Conservation (phyloP, 2,888 invertebrate species). For the Salticus scenicus region DNA sequence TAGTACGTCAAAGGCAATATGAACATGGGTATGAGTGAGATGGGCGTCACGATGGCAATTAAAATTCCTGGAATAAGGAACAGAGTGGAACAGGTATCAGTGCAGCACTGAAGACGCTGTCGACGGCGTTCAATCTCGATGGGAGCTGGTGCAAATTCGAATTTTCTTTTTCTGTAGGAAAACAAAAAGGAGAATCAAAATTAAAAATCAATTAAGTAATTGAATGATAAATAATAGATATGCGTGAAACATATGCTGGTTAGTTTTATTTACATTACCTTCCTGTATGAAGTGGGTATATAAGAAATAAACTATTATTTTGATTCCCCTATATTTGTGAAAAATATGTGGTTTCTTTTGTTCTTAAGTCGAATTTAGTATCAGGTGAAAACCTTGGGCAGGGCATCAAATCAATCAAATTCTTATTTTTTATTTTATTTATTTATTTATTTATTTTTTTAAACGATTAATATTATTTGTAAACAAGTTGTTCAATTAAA, state of each 20-base stretch:
- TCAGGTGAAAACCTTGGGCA: too few species aligned
- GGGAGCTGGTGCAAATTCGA: conserved; percentile 53
- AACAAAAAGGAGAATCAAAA: neutral
- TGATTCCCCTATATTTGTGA: too few species aligned
- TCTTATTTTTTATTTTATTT: too few species aligned
- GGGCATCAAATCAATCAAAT: too few species aligned
- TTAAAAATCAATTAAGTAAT: neutral
- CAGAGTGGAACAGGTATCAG: conserved; percentile 57
- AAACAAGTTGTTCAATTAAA: too few species aligned
- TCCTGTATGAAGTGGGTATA: too few species aligned
- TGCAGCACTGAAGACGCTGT: conserved; percentile 51
- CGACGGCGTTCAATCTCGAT: conserved; percentile 52
- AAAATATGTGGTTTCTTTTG: too few species aligned
- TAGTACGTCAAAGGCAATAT: conserved; percentile 57
- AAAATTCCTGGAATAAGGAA: conserved; percentile 62
- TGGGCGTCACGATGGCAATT: conserved; percentile 62
- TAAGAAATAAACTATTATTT: too few species aligned
- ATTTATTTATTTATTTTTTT: too few species aligned
- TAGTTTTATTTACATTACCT: neutral
- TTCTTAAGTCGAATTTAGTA: too few species aligned
- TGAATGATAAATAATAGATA: neutral
- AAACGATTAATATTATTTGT: too few species aligned
- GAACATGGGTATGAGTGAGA: conserved; percentile 69
- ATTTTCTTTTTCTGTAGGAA: conserved; percentile 35
- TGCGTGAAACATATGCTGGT: neutral